phyloP scores from a whole-genome alignment of 2,888 invertebrate genomes.

The Drosophila aldrichi region DNA sequence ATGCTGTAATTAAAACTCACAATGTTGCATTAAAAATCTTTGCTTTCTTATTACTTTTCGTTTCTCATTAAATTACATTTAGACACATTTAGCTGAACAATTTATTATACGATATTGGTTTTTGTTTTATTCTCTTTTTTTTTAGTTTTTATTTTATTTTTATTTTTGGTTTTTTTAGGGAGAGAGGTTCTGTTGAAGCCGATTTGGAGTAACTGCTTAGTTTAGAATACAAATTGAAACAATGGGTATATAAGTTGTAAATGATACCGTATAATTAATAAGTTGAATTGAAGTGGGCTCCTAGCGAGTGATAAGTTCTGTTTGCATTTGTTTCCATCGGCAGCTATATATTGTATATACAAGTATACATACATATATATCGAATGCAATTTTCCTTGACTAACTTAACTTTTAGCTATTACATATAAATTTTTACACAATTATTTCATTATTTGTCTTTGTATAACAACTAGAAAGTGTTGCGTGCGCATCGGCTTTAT shows the following conservation, averaged over 20 bases:
- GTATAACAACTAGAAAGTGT: slow-evolving; percentile 78
- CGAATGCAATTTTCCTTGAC: slow-evolving; percentile 70
- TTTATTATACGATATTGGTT: slow-evolving; percentile 61
- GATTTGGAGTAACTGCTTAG: slow-evolving; percentile 55
- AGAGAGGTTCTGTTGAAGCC: slow-evolving; percentile 55
- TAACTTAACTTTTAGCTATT: slow-evolving; percentile 79
- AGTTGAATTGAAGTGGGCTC: slow-evolving; percentile 55
- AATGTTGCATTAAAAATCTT: slow-evolving; percentile 77
- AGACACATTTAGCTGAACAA: slow-evolving; percentile 79
- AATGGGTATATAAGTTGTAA: slow-evolving; percentile 50
- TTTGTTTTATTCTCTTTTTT: slow-evolving; percentile 5
- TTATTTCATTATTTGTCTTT: slow-evolving; percentile 75
- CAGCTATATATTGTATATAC: slow-evolving; percentile 26
- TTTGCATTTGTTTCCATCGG: slow-evolving; percentile 46
- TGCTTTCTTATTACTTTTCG: slow-evolving; percentile 48
- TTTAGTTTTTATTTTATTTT: slow-evolving; percentile 7
- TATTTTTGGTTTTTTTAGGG: slow-evolving; percentile 36
- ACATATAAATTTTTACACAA: slow-evolving; percentile 76
- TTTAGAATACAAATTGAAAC: slow-evolving; percentile 64
- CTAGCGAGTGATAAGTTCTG: slow-evolving; percentile 69
- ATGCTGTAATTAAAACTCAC: slow-evolving; percentile 74
- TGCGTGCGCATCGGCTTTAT: slow-evolving; percentile 45
- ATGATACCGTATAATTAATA: slow-evolving; percentile 52
- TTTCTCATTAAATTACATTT: slow-evolving; percentile 71
- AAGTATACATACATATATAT: slow-evolving; percentile 33